phyloP scores from a whole-genome alignment of 2,113 vertebrate species.

The Oreotrochilus melanogaster region DNA sequence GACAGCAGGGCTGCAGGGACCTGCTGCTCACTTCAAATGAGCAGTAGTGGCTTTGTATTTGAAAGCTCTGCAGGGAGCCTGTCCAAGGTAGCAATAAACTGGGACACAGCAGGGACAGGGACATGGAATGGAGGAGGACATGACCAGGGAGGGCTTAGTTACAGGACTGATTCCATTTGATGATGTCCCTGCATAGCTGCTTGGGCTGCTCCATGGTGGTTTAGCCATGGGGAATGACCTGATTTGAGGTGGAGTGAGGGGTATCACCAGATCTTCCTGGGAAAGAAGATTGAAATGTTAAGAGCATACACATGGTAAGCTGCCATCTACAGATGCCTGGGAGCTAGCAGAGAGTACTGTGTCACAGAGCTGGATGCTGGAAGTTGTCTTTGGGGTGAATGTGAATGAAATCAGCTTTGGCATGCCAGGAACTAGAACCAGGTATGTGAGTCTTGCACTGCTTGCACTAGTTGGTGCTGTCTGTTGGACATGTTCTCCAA shows the following conservation, averaged over 20 bases:
- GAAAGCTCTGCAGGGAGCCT: background rate
- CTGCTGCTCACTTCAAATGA: background rate
- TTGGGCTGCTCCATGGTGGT: background rate
- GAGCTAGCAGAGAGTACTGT: background rate
- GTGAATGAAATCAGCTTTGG: background rate
- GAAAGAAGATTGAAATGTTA: background rate
- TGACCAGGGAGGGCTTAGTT: background rate
- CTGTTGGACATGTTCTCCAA: background rate
- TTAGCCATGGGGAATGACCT: accelerated
- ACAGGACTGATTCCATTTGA: accelerated
- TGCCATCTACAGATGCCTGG: slow-evolving; percentile 20
- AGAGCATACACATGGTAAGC: background rate
- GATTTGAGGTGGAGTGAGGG: background rate
- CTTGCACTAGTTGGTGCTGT: background rate
- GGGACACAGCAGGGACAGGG: background rate
- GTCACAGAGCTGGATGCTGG: background rate
- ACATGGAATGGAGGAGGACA: accelerated
- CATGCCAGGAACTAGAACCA: background rate
- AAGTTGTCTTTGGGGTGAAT: background rate
- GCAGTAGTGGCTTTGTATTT: background rate
- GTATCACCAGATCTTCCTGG: background rate
- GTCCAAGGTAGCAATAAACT: background rate
- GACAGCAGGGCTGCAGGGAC: background rate
- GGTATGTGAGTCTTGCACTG: background rate
- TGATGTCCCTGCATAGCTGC: accelerated